Conservation (phyloP, 1,140 invertebrate species). For the Platyscapa corneri region DNA sequence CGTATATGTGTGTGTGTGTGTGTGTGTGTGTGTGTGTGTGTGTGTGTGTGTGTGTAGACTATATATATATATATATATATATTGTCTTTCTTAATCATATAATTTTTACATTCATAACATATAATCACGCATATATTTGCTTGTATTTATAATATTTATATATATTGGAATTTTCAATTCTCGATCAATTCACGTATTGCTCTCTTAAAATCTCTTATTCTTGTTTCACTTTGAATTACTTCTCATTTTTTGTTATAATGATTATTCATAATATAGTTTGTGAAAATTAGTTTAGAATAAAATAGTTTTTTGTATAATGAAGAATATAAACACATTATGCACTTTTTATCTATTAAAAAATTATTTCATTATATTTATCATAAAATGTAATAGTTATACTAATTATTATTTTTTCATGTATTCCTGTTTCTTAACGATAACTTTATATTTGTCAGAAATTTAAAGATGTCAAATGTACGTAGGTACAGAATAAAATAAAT, state of each 20-base stretch:
- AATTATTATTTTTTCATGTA: too few relatives aligned
- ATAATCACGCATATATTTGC: not conserved
- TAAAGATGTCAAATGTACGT: not conserved
- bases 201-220: slow-evolving; percentile 48
- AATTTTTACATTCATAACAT: not conserved
- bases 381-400: too few relatives aligned
- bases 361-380: too few relatives aligned
- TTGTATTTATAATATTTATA: slow-evolving; percentile 55
- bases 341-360: too few relatives aligned
- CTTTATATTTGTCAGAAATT: too few relatives aligned
- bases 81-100: slow-evolving; percentile 9
- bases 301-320: not conserved
- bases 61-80: slow-evolving; percentile 55
- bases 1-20: too few relatives aligned
- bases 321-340: not conserved
- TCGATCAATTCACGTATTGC: slow-evolving; percentile 61
- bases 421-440: too few relatives aligned
- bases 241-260: slow-evolving; percentile 42
- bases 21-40: too few relatives aligned
- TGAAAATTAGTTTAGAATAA: slow-evolving; percentile 11
- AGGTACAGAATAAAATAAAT: slow-evolving; percentile 41
- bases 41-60: too few relatives aligned
- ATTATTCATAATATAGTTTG: not conserved
- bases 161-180: slow-evolving; percentile 67
- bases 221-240: slow-evolving; percentile 41